Percentiles rank a stretch among this genome's conserved stretches.
These are phyloP conservation scores for Melanostigma gelatinosum DNA, from an alignment of 2,113 vertebrate species.

Conservation along the genomic window DNA sequence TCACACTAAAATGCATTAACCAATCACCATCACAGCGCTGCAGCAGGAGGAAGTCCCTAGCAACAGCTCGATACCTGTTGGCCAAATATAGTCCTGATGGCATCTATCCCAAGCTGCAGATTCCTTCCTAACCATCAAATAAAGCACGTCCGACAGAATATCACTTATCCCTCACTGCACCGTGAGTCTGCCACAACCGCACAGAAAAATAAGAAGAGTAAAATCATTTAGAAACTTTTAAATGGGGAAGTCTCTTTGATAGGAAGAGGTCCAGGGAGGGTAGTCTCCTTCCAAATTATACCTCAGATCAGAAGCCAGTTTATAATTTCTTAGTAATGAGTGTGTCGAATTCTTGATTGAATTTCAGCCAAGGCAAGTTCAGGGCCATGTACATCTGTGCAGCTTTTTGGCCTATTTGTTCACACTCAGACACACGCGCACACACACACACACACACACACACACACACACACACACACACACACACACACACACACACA, in stretches of 20 bases:
- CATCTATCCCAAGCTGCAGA: constrained; percentile 29
- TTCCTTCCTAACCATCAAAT: constrained; percentile 36
- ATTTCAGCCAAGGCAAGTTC: constrained; percentile 59
- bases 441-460: too few relatives aligned
- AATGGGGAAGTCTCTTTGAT: constrained; percentile 54
- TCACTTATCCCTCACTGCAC: not conserved
- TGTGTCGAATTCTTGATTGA: constrained; percentile 67
- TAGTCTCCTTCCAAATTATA: constrained; percentile 49
- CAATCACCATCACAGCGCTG: constrained; percentile 30
- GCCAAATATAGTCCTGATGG: constrained; percentile 22
- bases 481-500: not conserved
- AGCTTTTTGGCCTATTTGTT: constrained; percentile 38
- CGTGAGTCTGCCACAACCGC: not conserved
- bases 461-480: not conserved
- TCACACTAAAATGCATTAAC: constrained; percentile 31
- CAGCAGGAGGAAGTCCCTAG: constrained; percentile 39
- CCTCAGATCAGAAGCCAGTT: constrained; percentile 66
- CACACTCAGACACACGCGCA: not conserved
- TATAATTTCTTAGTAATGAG: constrained; percentile 70
- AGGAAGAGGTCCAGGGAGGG: constrained; percentile 47
- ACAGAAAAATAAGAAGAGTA: not conserved
- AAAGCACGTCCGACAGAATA: constrained; percentile 7
- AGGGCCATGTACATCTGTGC: constrained; percentile 30
- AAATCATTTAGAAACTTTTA: constrained; percentile 58
- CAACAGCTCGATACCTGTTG: constrained; percentile 63